These are phyloP conservation scores for Atta colombica DNA, from an alignment of 1,140 invertebrate species.

Conservation along the genomic window DNA sequence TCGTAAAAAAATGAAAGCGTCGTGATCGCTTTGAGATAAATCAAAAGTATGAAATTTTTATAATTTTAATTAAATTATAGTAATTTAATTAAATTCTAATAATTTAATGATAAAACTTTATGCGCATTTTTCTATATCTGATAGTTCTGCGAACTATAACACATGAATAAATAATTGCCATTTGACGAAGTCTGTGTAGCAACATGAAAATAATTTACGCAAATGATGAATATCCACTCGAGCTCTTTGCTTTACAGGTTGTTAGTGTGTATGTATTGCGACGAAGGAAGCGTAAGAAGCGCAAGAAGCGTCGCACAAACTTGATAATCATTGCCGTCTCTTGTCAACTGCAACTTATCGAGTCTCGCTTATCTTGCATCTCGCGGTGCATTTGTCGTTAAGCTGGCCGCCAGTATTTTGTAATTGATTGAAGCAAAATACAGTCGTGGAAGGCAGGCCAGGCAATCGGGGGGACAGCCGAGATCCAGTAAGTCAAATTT, in stretches of 20 bases:
- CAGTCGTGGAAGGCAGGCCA: constrained; percentile 54
- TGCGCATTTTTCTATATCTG: not conserved
- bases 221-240: constrained; percentile 47
- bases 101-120: constrained; percentile 5
- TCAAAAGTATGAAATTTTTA: not conserved
- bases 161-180: constrained; percentile 26
- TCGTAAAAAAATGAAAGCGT: not conserved
- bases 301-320: constrained; percentile 33
- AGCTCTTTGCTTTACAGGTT: constrained; percentile 21
- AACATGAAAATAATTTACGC: constrained; percentile 47
- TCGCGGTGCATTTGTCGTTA: constrained; percentile 40
- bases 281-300: constrained; percentile 31
- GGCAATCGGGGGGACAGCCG: constrained; percentile 52
- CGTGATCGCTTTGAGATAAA: not conserved
- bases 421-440: constrained; percentile 58
- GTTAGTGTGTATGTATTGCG: constrained; percentile 43
- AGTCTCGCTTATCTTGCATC: constrained; percentile 34
- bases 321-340: constrained; percentile 58
- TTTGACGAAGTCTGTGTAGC: constrained; percentile 6
- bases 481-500: constrained; percentile 64
- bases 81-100: constrained; percentile 1
- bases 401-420: constrained; percentile 49
- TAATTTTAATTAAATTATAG: not conserved
- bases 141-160: not conserved
- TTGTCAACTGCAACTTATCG: constrained; percentile 56